Evolutionary conservation across 2,888 invertebrate genomes (phyloP).

Genomic region (Hecatera dysodea): DNA sequence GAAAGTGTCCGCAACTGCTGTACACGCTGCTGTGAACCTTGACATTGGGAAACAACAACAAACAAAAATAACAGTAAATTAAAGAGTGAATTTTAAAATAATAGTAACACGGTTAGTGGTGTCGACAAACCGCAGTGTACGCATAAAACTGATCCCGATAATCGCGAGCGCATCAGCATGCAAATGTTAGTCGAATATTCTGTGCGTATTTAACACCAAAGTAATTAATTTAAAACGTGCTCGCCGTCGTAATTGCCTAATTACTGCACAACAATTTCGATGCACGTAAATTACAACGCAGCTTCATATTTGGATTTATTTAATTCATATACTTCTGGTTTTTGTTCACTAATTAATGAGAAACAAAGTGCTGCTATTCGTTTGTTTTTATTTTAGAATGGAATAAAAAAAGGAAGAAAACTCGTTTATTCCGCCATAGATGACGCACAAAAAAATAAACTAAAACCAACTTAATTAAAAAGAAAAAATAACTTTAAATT

Average conservation of each 20-base stretch:
- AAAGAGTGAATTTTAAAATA: slow-evolving; percentile 22
- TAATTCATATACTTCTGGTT: slow-evolving; percentile 54
- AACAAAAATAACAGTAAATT: not conserved
- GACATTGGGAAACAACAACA: not conserved
- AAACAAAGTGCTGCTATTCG: not conserved
- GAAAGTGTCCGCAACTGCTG: too few species aligned
- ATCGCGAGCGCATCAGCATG: slow-evolving; percentile 58
- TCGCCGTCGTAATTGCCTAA: slow-evolving; percentile 58
- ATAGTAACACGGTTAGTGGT: not conserved
- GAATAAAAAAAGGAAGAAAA: too few species aligned
- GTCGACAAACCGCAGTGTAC: slow-evolving; percentile 29
- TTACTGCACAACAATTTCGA: slow-evolving; percentile 59
- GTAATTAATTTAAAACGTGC: slow-evolving; percentile 63
- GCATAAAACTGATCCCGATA: slow-evolving; percentile 50
- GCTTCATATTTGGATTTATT: slow-evolving; percentile 58
- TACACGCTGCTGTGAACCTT: too few species aligned
- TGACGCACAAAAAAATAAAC: too few species aligned
- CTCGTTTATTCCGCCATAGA: too few species aligned
- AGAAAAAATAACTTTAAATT: too few species aligned
- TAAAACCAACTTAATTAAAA: too few species aligned
- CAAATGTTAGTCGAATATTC: slow-evolving; percentile 62
- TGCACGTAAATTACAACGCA: slow-evolving; percentile 38
- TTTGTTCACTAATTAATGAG: slow-evolving; percentile 43
- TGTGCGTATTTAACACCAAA: slow-evolving; percentile 58
- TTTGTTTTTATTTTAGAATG: too few species aligned